Evolutionary conservation across 2,888 invertebrate species (phyloP), one percentile per base, ranked within the genome.

Genomic region (Drosophila greeni): DNA sequence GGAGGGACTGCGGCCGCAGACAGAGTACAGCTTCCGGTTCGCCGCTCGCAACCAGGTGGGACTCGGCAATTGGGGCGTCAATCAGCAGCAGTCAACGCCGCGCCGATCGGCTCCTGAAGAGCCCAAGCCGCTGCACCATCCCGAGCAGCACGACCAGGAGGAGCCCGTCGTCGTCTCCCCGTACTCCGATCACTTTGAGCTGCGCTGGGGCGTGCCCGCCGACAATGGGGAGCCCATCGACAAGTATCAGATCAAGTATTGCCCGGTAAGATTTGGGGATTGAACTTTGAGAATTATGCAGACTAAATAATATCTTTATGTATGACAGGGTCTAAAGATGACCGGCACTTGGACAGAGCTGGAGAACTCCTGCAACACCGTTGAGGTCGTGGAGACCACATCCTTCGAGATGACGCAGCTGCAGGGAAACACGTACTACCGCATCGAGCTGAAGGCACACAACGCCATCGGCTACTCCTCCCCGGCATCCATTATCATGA

Each of bases 181-280:
- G 40, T 95, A 92, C 87, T 93, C 93, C 26, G 94, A 95, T 89
- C 93, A 93, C 86, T 96, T 93, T 86, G 95, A 95, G 85, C 88
- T 97, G 20, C 91, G 93, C 85, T 97, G 97, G 97, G 92, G 92
- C 81, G 92, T 94, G 52, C 96, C 97, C 0, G 93, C 94, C 52
- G 95, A 97, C 86, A 97, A 97, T 88, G 97, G 97, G 9, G 95
- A 95, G 89, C 94, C 94, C 26, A 96, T 97, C 84, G 94, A 95
- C 86, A 91, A 91, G 87, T 97, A 96, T 88, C 91, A 93, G 87
- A 91, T 97, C 72, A 92, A 91, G 86, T 95, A 93, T 88, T 96
- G 95, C 87, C 92, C 93, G 86, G 95, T 95, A 90, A 92, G 92
- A 33, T 18, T 18, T n/a, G n/a, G n/a, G n/a, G n/a, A n/a, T n/a